Evolutionary conservation across 1,140 invertebrate genomes (phyloP).

Genomic region (Epicauta chinensis): DNA sequence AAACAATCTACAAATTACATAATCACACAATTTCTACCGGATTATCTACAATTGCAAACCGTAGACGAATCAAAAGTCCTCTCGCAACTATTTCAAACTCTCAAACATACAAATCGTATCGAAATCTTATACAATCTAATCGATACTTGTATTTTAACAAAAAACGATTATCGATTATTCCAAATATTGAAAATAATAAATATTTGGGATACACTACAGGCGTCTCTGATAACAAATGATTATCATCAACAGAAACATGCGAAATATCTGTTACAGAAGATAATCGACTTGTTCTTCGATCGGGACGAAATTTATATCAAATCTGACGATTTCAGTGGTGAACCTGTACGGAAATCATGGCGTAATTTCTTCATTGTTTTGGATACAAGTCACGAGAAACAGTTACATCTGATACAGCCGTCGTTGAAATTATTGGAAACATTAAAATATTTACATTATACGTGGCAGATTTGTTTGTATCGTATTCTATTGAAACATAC

Average conservation of each 20-base stretch:
- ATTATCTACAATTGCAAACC: conserved; percentile 1
- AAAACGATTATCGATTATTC: neutral
- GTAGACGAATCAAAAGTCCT: neutral
- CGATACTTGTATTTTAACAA: neutral
- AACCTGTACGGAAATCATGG: conserved; percentile 19
- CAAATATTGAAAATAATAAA: conserved; percentile 14
- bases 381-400: conserved; percentile 38
- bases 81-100: too few relatives aligned
- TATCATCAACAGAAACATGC: conserved; percentile 21
- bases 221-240: conserved; percentile 19
- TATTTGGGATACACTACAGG: conserved; percentile 26
- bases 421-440: conserved; percentile 30
- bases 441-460: conserved; percentile 24
- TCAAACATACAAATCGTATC: neutral
- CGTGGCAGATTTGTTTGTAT: conserved; percentile 34
- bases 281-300: conserved; percentile 4
- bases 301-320: neutral
- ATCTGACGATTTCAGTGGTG: too few relatives aligned
- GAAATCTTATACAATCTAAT: neutral
- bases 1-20: conserved; percentile 10
- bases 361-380: conserved; percentile 35
- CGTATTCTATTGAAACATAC: conserved; percentile 27
- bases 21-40: neutral
- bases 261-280: conserved; percentile 23
- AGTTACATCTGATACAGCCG: conserved; percentile 35